Percentiles rank a stretch among this genome's conserved stretches.
phyloP scores from a whole-genome alignment of 2,113 vertebrate species.

The Mandrillus leucophaeus region DNA sequence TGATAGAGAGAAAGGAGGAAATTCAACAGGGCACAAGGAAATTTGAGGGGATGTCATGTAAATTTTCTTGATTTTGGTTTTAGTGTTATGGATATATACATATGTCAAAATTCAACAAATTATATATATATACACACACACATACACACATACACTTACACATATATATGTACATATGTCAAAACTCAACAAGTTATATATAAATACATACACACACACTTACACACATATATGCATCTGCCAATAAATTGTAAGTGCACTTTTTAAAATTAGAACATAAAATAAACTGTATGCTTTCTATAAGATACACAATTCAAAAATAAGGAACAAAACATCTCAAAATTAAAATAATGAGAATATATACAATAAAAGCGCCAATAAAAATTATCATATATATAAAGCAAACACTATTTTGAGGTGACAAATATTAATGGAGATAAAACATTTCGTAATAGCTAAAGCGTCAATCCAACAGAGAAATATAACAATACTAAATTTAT shows the following conservation, averaged over 20 bases:
- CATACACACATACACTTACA: no score
- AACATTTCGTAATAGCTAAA: background rate
- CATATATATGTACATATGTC: background rate
- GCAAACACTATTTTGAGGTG: background rate
- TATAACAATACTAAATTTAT: background rate
- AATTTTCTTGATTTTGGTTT: background rate
- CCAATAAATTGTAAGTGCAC: background rate
- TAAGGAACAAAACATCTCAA: background rate
- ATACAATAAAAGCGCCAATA: background rate
- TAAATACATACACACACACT: background rate
- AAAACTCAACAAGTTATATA: background rate
- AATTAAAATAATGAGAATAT: background rate
- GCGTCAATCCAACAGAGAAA: background rate
- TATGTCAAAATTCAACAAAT: no score
- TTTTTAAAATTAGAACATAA: background rate
- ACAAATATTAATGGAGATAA: background rate
- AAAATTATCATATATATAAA: background rate
- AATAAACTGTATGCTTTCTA: background rate
- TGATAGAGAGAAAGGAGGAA: background rate
- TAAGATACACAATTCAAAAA: background rate
- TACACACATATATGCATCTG: no score
- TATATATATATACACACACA: no score
- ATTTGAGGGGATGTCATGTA: background rate
- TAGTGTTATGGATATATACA: background rate
- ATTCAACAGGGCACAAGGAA: background rate